phyloP scores from a whole-genome alignment of 2,888 invertebrate genomes.

The Nomada ruficornis region DNA sequence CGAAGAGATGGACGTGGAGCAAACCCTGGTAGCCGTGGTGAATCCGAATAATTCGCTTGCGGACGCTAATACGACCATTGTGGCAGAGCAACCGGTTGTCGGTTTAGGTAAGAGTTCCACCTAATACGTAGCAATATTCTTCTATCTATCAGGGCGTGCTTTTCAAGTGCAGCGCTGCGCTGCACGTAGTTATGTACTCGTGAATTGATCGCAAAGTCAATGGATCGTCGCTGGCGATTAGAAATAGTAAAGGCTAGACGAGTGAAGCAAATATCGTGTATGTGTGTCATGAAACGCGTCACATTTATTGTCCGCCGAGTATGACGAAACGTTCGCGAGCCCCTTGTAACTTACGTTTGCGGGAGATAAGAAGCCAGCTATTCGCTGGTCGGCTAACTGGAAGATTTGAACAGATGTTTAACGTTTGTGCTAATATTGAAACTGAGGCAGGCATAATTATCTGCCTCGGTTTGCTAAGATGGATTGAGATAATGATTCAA shows the following conservation, averaged over 20 bases:
- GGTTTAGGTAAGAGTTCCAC: slow-evolving; percentile 41
- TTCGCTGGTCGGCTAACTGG: too few species aligned
- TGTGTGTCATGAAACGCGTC: slow-evolving; percentile 35
- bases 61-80: slow-evolving; percentile 30
- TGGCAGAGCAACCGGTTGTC: slow-evolving; percentile 49
- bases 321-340: slow-evolving; percentile 18
- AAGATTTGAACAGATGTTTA: slow-evolving; percentile 26
- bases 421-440: not conserved
- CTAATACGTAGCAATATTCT: not conserved
- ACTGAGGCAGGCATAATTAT: not conserved
- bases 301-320: slow-evolving; percentile 20
- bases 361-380: too few species aligned
- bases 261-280: slow-evolving; percentile 25
- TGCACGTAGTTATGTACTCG: too few species aligned
- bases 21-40: slow-evolving; percentile 75
- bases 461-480: not conserved
- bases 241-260: not conserved
- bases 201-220: not conserved
- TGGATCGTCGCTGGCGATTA: slow-evolving; percentile 1
- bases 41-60: slow-evolving; percentile 69
- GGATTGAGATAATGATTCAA: not conserved
- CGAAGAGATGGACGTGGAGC: slow-evolving; percentile 77
- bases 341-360: not conserved
- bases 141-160: not conserved
- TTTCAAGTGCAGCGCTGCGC: not conserved